Percentiles rank a stretch among this genome's conserved stretches.
These are phyloP conservation scores for Rhizoglyphus robini DNA, from an alignment of 1,140 invertebrate species.

Conservation along the genomic window DNA sequence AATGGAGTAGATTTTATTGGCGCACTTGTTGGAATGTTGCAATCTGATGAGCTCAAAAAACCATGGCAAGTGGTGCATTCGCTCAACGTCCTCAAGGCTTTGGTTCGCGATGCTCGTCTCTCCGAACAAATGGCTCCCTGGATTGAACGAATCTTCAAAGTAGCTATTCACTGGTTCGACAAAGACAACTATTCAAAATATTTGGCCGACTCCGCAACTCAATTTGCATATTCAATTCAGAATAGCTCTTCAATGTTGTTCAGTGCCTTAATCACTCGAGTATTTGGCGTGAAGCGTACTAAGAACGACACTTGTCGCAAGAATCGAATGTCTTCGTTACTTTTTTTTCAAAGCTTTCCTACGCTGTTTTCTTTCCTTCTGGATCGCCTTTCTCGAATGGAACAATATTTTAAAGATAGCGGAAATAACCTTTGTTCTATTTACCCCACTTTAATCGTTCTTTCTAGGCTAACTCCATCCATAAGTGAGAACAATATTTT, in stretches of 20 bases:
- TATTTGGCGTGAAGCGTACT: constrained; percentile 73
- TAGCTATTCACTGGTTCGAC: constrained; percentile 9
- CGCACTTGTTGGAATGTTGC: constrained; percentile 6
- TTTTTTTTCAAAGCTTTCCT: constrained; percentile 75
- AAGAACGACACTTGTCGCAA: constrained; percentile 50
- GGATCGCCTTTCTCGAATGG: neutral
- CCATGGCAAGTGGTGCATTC: constrained; percentile 44
- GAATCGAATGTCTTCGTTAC: constrained; percentile 51
- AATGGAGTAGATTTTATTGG: neutral
- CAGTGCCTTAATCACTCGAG: constrained; percentile 63
- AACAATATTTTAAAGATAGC: no score
- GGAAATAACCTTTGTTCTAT: constrained; percentile 34
- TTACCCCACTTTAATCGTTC: constrained; percentile 62
- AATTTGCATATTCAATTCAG: constrained; percentile 33
- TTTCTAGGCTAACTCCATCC: constrained; percentile 61
- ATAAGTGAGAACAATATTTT: constrained; percentile 48
- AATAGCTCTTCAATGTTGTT: constrained; percentile 77
- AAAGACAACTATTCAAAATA: neutral
- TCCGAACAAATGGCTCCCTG: constrained; percentile 55
- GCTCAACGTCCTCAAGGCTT: constrained; percentile 65
- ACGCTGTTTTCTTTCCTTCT: constrained; percentile 27
- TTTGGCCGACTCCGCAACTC: neutral
- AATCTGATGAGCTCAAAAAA: neutral
- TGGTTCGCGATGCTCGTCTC: constrained; percentile 60
- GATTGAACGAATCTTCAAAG: constrained; percentile 33